phyloP scores from a whole-genome alignment of 2,797 vertebrate species.

The Nyctibius grandis region DNA sequence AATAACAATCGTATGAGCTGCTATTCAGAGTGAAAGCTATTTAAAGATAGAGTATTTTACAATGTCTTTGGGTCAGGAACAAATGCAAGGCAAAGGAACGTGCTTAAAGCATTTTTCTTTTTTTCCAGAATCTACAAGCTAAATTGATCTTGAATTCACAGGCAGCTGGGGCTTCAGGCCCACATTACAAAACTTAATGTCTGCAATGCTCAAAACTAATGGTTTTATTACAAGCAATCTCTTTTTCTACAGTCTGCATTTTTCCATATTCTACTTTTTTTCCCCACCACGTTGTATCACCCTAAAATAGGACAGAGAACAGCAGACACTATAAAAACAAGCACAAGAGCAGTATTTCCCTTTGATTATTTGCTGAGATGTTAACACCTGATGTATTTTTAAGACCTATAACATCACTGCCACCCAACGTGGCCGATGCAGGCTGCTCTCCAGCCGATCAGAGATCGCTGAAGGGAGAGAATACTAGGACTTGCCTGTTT shows the following conservation, averaged over 20 bases:
- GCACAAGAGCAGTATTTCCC: background rate
- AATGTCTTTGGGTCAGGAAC: background rate
- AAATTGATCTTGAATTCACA: background rate
- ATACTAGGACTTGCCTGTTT: background rate
- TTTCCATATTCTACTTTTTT: background rate
- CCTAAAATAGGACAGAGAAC: background rate
- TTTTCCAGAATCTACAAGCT: background rate
- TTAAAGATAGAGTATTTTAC: background rate
- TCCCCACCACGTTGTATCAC: background rate
- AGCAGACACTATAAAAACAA: background rate
- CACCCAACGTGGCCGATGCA: background rate
- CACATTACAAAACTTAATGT: background rate
- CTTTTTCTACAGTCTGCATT: background rate
- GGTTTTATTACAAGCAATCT: background rate
- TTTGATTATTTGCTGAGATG: background rate
- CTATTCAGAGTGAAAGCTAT: background rate
- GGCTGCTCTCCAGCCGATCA: background rate
- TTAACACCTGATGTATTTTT: background rate
- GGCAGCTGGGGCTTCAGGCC: background rate
- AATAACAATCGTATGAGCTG: background rate
- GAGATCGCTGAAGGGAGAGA: background rate
- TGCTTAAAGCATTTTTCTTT: background rate
- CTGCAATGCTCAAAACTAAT: background rate
- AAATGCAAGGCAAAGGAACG: background rate
- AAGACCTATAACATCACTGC: accelerated